Percentiles rank a stretch among this genome's conserved stretches.
Conservation (phyloP, 2,797 vertebrate genomes). For the Chelon labrosus region DNA sequence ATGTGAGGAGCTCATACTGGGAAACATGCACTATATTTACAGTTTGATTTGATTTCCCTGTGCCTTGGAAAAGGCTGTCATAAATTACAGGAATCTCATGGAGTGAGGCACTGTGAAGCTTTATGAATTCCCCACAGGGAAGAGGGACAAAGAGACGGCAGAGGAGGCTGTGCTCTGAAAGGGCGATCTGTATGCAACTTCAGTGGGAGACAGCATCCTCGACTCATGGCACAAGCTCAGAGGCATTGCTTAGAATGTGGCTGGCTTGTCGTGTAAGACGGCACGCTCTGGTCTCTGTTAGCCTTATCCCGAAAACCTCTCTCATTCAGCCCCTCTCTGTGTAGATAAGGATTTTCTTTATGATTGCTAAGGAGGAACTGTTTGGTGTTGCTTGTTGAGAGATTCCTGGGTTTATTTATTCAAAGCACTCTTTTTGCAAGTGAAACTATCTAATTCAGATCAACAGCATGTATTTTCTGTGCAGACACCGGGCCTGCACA, state of each 20-base stretch:
- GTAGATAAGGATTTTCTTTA: slow-evolving; percentile 23
- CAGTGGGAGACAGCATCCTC: slow-evolving; percentile 64
- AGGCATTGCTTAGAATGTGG: slow-evolving; percentile 59
- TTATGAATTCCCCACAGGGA: slow-evolving; percentile 67
- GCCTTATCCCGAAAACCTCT: slow-evolving; percentile 24
- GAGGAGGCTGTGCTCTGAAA: slow-evolving; percentile 66
- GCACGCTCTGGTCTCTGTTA: slow-evolving; percentile 45
- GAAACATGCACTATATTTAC: slow-evolving; percentile 78
- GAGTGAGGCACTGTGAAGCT: slow-evolving; percentile 63
- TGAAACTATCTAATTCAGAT: slow-evolving; percentile 53
- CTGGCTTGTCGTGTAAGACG: slow-evolving; percentile 60
- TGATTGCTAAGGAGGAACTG: slow-evolving; percentile 25
- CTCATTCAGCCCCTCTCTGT: slow-evolving; percentile 36
- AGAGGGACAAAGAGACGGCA: slow-evolving; percentile 64
- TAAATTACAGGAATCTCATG: slow-evolving; percentile 77
- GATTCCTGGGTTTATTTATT: slow-evolving; percentile 37
- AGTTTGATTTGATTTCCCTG: slow-evolving; percentile 81
- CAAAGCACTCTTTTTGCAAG: slow-evolving; percentile 27
- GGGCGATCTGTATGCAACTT: slow-evolving; percentile 69
- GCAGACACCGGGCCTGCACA: slow-evolving; percentile 50
- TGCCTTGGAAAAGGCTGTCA: slow-evolving; percentile 71
- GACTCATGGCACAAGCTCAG: slow-evolving; percentile 73
- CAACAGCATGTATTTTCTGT: slow-evolving; percentile 53
- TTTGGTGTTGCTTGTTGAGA: slow-evolving; percentile 13
- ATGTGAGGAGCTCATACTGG: slow-evolving; percentile 66